Evolutionary conservation across 2,113 vertebrate species (phyloP), one percentile per base, ranked within the genome.

Genomic region (Brachypodius melanocephalos): DNA sequence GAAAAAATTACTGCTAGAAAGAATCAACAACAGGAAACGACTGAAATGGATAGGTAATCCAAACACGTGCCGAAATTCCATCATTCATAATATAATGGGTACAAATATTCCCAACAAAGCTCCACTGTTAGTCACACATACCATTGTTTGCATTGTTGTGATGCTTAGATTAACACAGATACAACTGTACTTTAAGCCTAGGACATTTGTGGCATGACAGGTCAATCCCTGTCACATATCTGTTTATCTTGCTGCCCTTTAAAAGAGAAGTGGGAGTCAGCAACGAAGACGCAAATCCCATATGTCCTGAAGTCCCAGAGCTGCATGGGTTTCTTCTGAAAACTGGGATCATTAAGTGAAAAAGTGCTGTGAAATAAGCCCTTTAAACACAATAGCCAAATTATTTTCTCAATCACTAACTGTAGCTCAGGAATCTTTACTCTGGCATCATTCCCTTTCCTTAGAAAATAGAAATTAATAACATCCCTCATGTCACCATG

Each of bases 1-100:
- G 98, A 98, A 97, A 94, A 99, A 98, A 97, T 98, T 98, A 95
- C 98, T 98, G 98, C 83, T 96, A 94, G 93, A 97, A 97, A 91
- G 97, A 93, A 95, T 87, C 91, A 94, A 86, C 93, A 97, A 97
- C 93, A 97, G 94, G 87, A 97, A 94, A 94, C 13, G 19, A 85
- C 28, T 88, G 68, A 98, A 96, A 97, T 61, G 87, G 90, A 94
- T 71, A 91, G 90, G 93, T 89, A 97, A 96, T 96, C 78, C 92
- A 97, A 97, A 95, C 90, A 89, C 81, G 48, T 97, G 97, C 96
- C 75, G 85, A 76, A 97, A 98, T 98, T 96, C 96, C 93, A 93
- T 73, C 89, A 85, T 96, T 97, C 97, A 96, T 96, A 93, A 90
- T 57, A 81, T 95, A 95, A 96, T 82, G 88, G 84, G 78, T 74